Evolutionary conservation across 1,140 invertebrate species (phyloP), one percentile per base, ranked within the genome.

Genomic region (Cataglyphis hispanica): DNA sequence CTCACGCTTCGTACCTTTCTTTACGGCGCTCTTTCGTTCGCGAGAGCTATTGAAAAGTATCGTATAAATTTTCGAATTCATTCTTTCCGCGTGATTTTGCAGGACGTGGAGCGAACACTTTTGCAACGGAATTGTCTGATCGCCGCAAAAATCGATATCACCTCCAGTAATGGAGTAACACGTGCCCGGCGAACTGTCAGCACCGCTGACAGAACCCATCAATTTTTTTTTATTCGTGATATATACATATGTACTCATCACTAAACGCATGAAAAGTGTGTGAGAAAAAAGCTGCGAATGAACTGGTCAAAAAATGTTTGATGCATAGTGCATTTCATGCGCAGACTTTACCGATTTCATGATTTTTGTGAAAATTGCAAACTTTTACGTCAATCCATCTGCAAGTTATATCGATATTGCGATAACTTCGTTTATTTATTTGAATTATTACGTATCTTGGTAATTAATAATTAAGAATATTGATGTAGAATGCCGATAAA

Each of bases 131-230:
- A 83, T 74, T 58, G 77, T 46, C 78, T 40, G 66, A 81, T 81
- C 27, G 37, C 46, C 43, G 16, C 1, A 6, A 56, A 72, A 81
- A 81, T 81, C 66, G 50, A 81, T 72, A 72, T 34, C 46, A 56
- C 43, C 78, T 83, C 53, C 31, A 78, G n/a, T 66, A 37, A 11
- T 69, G 46, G 50, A 72, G 37, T n/a, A 19, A 58, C 66, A 22
- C 66, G 31, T 25, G 25, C 22, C 37, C 37, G 53, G 19, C 53
- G 27, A 83, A 34, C 53, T 72, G 67, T 69, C 63, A 40, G 46
- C n/a, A 16, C 25, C 67, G 25, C 37, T 43, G 78, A 83, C 53
- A 83, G 46, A 61, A 83, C 61, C 46, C 72, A 37, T 83, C 40
- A 6, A 13, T 60, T 25, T n/a, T 60, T 60, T 72, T 43, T 46